Evolutionary conservation across 2,888 invertebrate species (phyloP), one percentile per base, ranked within the genome.

Genomic region (Hylaea fasciaria): DNA sequence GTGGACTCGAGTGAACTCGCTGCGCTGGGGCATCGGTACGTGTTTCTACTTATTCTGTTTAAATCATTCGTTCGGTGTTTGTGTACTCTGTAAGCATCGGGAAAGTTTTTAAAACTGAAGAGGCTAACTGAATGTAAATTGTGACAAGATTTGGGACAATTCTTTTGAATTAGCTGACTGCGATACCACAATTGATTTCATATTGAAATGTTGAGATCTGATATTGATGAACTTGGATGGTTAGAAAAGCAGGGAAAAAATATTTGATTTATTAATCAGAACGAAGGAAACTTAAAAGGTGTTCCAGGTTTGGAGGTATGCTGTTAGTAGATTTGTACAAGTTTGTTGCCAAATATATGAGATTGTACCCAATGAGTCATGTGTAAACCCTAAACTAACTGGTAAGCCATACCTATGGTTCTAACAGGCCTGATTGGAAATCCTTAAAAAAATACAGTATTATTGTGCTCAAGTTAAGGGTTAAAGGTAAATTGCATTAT

Each of bases 121-220:
- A 77, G 78, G 78, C 78, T 78, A 74, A 66, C 62, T 56, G 46
- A 49, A 64, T 65, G n/a, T 56, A 28, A 66, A 66, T 63, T 60
- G 58, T 48, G 55, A 55, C 43, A 46, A 61, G 52, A 64, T 69
- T 70, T 68, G 65, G 59, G 50, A 66, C 63, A 67, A 54, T 32
- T 10, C 54, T 65, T 68, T 55, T 62, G 57, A 67, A 52, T 62
- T 60, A 57, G 50, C 17, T 59, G 14, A 8, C 16, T 37, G 43
- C 46, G 28, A 48, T 47, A 35, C 28, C 53, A 17, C 41, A 14
- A 40, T 13, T 11, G 14, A 39, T 46, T 41, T 17, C 8, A 32
- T 53, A 37, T 22, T 37, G 43, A 14, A 41, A 45, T 22, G 44
- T 47, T 47, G 10, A 57, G 66, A 49, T 61, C 53, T 53, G 59